Conservation (phyloP, 2,797 vertebrate species). For the Poliocrania exsul region DNA sequence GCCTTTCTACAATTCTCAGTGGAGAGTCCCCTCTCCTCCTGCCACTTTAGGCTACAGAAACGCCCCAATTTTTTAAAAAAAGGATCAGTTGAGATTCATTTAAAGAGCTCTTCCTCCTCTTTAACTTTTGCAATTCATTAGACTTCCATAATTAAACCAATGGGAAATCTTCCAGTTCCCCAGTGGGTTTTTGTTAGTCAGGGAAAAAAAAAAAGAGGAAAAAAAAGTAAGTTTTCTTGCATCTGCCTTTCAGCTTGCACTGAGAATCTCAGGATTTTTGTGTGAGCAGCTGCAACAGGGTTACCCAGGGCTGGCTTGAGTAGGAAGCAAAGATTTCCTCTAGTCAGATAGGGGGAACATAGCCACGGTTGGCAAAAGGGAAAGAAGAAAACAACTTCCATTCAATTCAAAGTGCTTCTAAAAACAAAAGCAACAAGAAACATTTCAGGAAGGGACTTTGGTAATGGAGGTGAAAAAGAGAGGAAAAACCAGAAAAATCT, state of each 20-base stretch:
- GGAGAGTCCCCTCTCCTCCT: not conserved
- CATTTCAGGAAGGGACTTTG: not conserved
- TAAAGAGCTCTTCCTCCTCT: conserved; percentile 6
- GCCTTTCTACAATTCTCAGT: not conserved
- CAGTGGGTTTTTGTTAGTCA: not conserved
- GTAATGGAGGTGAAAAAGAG: not conserved
- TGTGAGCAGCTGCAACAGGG: not conserved
- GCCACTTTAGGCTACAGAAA: not conserved
- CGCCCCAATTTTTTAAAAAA: not conserved
- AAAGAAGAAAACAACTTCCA: not conserved
- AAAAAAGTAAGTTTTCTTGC: not conserved
- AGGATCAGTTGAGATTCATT: not conserved
- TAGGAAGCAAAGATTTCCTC: conserved; percentile 18
- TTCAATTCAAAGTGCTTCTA: not conserved
- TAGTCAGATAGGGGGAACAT: not conserved
- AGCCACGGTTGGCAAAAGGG: not conserved
- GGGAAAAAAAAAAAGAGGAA: not conserved
- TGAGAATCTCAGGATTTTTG: not conserved
- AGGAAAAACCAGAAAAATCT: not conserved
- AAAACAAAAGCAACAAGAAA: conserved; percentile 8
- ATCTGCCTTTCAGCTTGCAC: not conserved
- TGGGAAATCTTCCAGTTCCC: conserved; percentile 4
- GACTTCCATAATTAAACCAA: conserved; percentile 27
- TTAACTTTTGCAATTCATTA: conserved; percentile 40
- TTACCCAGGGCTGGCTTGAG: not conserved